Base-by-base conservation (phyloP, 2,113 vertebrate genomes). In the Guaruba guarouba region DNA sequence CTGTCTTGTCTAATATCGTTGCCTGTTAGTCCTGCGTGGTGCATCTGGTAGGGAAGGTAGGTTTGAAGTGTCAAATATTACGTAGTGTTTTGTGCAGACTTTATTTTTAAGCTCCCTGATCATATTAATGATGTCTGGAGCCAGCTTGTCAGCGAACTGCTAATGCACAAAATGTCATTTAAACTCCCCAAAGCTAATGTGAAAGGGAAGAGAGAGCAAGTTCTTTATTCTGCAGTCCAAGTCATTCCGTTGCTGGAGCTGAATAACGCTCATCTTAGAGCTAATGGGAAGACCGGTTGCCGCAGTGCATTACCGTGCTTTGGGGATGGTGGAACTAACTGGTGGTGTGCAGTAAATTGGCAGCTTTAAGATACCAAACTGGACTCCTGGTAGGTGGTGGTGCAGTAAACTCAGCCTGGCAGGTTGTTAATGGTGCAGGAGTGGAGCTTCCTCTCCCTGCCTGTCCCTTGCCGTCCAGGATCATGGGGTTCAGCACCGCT, bases 1-100 rank as follows among this genome's bases (percentile, higher is more conserved):
- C 74, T 79, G 88, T 94, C 88, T 59, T 66, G 93, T 95, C 93
- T 91, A 10, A 71, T 86, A 88, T 35, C 74, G 2, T 68, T 87
- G 59, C 95, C 81, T 87, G 70, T 93, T 82, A 93, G 83, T 95
- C 92, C 83, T 94, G 94, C 75, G 17, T 80, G 83, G 62, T 87
- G 49, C 77, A 46, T 87, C 81, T 96, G 77, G 44, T 90, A 79
- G 73, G 67, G 73, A 82, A 93, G 92, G 81, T 92, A 95, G 86
- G 43, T 76, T 66, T 57, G 80, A 93, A 67, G 31, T 92, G 77
- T 66, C 54, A 82, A 76, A 79, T 89, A 57, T 1, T 12, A 78
- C 31, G 62, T 35, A 44, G 77, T 43, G 57, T 63, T 93, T 66
- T 76, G 78, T 85, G 39, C 69, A 68, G 63, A 82, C 80, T 75